A percentile compares a stretch with the other conserved stretches of the same genome.
These are phyloP conservation scores for Hyphantria cunea DNA, from an alignment of 1,140 invertebrate species.

Conservation along the genomic window DNA sequence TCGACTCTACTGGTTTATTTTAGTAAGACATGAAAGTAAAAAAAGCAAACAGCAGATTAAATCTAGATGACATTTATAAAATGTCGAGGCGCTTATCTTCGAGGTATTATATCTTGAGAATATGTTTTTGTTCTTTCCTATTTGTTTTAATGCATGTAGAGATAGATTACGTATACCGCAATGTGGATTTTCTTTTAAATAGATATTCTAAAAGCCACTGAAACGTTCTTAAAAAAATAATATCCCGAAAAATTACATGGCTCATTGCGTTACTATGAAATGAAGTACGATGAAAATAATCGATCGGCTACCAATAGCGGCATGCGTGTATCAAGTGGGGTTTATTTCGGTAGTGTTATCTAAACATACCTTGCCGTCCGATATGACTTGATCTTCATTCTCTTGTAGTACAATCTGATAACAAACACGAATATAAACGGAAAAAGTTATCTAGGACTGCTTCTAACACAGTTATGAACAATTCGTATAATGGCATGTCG, in stretches of 20 bases:
- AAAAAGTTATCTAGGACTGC: neutral
- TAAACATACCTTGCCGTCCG: slow-evolving; percentile 34
- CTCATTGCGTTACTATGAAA: neutral
- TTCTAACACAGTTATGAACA: neutral
- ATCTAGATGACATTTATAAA: slow-evolving; percentile 17
- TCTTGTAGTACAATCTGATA: slow-evolving; percentile 9
- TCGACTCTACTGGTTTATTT: slow-evolving; percentile 24
- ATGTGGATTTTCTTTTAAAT: too few species aligned
- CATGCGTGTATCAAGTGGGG: slow-evolving; percentile 38
- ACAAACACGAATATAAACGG: slow-evolving; percentile 8
- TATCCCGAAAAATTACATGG: slow-evolving; percentile 30
- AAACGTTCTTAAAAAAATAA: too few species aligned
- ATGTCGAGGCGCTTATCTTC: slow-evolving; percentile 2
- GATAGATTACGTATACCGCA: neutral
- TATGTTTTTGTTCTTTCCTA: too few species aligned
- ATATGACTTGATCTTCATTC: slow-evolving; percentile 35
- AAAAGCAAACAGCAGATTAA: slow-evolving; percentile 19
- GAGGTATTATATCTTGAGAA: too few species aligned
- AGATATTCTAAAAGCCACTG: too few species aligned
- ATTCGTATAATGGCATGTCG: slow-evolving; percentile 9
- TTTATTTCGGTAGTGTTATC: slow-evolving; percentile 44
- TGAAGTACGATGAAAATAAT: slow-evolving; percentile 38
- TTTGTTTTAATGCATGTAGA: too few species aligned
- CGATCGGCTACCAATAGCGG: slow-evolving; percentile 36
- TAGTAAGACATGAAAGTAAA: slow-evolving; percentile 29